Evolutionary conservation across 2,888 invertebrate species (phyloP).

Genomic region (Endotricha flammealis): DNA sequence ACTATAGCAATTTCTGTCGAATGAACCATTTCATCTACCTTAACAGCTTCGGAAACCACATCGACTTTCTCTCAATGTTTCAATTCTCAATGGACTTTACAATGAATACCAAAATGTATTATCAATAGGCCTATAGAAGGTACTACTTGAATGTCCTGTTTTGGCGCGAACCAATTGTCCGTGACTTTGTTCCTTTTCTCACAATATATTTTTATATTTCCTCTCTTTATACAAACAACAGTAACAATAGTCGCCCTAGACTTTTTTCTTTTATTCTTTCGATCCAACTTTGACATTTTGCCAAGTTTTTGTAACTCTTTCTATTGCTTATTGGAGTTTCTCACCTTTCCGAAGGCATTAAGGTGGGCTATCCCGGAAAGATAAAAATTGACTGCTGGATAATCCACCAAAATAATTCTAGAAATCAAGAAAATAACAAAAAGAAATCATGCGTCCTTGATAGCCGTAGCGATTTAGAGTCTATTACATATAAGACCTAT

Average conservation of each 20-base stretch:
- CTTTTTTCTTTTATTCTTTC: constrained; percentile 3
- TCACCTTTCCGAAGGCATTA: neutral
- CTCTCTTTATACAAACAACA: constrained; percentile 5
- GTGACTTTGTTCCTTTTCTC: constrained; percentile 1
- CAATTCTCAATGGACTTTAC: constrained; percentile 33
- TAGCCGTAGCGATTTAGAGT: too few relatives aligned
- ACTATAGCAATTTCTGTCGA: too few relatives aligned
- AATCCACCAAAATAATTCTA: too few relatives aligned
- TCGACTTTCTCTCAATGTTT: constrained; percentile 45
- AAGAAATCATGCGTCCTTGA: too few relatives aligned
- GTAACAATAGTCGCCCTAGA: neutral
- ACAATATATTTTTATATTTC: constrained; percentile 7
- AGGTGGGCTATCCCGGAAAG: too few relatives aligned
- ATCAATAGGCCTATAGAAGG: constrained; percentile 4
- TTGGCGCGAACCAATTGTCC: constrained; percentile 1
- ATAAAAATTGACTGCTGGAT: too few relatives aligned
- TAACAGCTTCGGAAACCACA: constrained; percentile 34
- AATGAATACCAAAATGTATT: constrained; percentile 28
- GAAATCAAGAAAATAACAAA: too few relatives aligned
- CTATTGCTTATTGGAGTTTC: neutral
- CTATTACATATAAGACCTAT: too few relatives aligned
- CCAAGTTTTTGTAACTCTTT: constrained; percentile 3
- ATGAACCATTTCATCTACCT: constrained; percentile 16
- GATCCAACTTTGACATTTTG: neutral
- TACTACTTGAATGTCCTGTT: constrained; percentile 1